Base-by-base conservation (phyloP, 2,113 vertebrate genomes). In the Ailuropoda melanoleuca region DNA sequence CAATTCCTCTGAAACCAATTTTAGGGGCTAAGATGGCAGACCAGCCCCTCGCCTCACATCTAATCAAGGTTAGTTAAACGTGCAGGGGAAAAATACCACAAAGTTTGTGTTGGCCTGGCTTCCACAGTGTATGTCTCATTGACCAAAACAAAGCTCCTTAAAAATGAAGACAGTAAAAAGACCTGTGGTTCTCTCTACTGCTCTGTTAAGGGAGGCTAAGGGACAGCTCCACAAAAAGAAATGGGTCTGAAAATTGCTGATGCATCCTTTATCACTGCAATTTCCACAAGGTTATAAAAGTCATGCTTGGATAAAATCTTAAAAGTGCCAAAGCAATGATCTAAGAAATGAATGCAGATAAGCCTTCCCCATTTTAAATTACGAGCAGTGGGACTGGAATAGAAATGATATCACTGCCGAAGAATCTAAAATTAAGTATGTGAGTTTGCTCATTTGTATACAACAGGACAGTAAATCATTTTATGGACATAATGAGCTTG, bases 261-360 rank as follows among this genome's bases (percentile, higher is more conserved):
- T 96, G 96, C 97, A 97, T 95, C 97, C 98, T 98, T 98, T 98
- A 98, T 96, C 98, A 50, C 39, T 55, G 95, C 98, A 96, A 92
- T 98, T 98, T 98, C 97, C 95, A 98, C 98, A 97, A 96, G 98
- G 98, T 97, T 98, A 98, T 98, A 97, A 98, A 97, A 98, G 98
- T 97, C 98, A 98, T 96, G 82, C 97, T 94, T 53, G 89, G 98
- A 98, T 98, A 98, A 98, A 98, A 98, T 90, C 98, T 93, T 87
- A 95, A 98, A 97, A 98, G 95, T 19, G 66, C 95, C 81, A 55
- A 97, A 98, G 98, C 96, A 92, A 83, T 29, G 72, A 97, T 75
- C 96, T 96, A 98, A 97, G 96, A 96, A 97, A 97, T 68, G 83
- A 97, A 98, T 92, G 93, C 84, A 95, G 92, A 99, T 97, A 98